Evolutionary conservation across 2,888 invertebrate species (phyloP), one percentile per base, ranked within the genome.

Genomic region (Eumerus sabulonum): DNA sequence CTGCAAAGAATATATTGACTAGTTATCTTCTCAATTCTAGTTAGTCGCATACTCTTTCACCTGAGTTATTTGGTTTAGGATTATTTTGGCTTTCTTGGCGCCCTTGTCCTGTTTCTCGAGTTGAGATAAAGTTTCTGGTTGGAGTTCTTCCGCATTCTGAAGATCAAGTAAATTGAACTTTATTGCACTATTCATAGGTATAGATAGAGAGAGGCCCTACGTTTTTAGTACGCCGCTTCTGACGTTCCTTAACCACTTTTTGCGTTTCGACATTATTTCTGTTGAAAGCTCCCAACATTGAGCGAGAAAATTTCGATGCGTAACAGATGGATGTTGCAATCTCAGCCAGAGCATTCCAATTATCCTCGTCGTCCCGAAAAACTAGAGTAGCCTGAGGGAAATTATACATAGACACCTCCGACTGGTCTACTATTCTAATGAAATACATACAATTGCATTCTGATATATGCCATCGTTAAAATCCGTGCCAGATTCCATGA

Each of bases 1-100:
- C 82, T 82, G 18, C 12, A 4, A 44, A 1, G 14, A 13, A 17
- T 36, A 3, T 12, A n/a, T 5, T 12, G 0, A 12, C 11, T 13
- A 48, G 18, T 3, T 48, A n/a, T 5, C 48, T 1, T 14, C n/a
- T n/a, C 13, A 42, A 42, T n/a, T 7, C 13, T n/a, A 36, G 40
- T 14, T 16, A 17, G 12, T 17, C 1, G 9, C 27, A 14, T 12
- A 1, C 14, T 11, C n/a, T 1, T 12, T 16, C 16, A 53, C 84
- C 9, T 83, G 84, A 62, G 90, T 87, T 5, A 91, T 86, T 74
- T 88, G 87, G 73, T 84, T 86, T 11, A 91, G 86, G 57, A 90
- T 88, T 68, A 89, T 88, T n/a, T 91, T 90, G 2, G 90, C 90
- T 73, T 91, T 89, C 57, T 91, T 90, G n/a, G 91, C 89, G 9